These are phyloP conservation scores for Chromoteleia sp. DNA, from an alignment of 2,888 invertebrate genomes.

Conservation along the genomic window DNA sequence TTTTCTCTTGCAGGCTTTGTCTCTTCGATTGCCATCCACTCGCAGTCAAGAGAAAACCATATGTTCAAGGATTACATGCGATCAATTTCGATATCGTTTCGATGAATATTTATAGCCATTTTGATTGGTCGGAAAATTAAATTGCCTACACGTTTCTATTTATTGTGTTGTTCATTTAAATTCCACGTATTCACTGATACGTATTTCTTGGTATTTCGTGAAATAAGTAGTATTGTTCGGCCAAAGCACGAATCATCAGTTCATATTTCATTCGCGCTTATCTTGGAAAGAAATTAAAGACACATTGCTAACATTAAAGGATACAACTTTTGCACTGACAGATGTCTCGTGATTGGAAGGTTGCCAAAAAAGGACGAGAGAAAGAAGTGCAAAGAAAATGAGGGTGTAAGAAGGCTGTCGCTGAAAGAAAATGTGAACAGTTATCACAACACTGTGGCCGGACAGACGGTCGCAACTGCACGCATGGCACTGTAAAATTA, in stretches of 20 bases:
- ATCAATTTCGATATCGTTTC: slow-evolving; percentile 64
- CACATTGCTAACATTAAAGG: slow-evolving; percentile 52
- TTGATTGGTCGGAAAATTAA: slow-evolving; percentile 44
- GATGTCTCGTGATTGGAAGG: slow-evolving; percentile 73
- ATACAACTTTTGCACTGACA: slow-evolving; percentile 72
- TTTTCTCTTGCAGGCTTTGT: slow-evolving; percentile 52
- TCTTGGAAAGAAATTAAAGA: slow-evolving; percentile 46
- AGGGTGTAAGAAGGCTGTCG: slow-evolving; percentile 60
- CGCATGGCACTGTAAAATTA: slow-evolving; percentile 85
- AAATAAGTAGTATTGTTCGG: not conserved
- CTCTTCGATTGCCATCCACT: slow-evolving; percentile 60
- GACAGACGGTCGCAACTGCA: slow-evolving; percentile 79
- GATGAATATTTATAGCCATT: slow-evolving; percentile 54
- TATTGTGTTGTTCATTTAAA: slow-evolving; percentile 31
- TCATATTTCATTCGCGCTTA: slow-evolving; percentile 53
- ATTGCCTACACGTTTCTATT: slow-evolving; percentile 28
- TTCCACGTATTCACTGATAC: not conserved
- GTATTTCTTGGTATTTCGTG: not conserved
- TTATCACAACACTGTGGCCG: slow-evolving; percentile 76
- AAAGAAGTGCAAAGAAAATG: slow-evolving; percentile 54
- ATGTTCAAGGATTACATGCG: slow-evolving; percentile 64
- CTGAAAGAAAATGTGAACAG: slow-evolving; percentile 76
- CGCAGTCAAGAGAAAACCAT: slow-evolving; percentile 57
- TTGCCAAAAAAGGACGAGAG: slow-evolving; percentile 60
- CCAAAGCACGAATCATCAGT: slow-evolving; percentile 32